Base-by-base conservation (phyloP, 2,888 invertebrate genomes). In the Xestobium rufovillosum region DNA sequence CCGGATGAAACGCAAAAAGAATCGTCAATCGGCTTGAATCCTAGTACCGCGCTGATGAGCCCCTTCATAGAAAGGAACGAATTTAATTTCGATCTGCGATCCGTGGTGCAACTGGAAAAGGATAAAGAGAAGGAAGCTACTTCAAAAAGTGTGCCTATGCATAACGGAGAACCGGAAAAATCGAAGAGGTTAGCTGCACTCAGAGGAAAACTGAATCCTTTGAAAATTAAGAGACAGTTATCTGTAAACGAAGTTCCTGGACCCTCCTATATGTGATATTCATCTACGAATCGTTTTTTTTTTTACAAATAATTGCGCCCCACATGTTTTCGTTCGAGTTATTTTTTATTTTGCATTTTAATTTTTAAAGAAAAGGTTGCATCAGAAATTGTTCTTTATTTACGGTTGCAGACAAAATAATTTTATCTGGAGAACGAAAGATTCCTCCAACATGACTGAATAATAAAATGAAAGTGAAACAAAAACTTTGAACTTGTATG, bases 81-180 rank as follows among this genome's bases (percentile, higher is more conserved):
- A 14, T 55, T 52, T 19, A 51, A 49, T n/a, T 63, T 56, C 36
- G 65, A 66, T 46, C 48, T 66, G 36, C 56, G 60, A 38, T 63
- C 65, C 0, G 59, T 66, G n/a, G 66, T 66, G 16, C 65, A 65
- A 44, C 55, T 65, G 14, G 63, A 65, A 42, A 60, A 57, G n/a
- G 57, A 57, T 30, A 50, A 45, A 39, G 42, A 19, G 23, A 19
- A n/a, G n/a, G 23, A 19, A 6, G 6, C 6, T n/a, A 8, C 23
- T n/a, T 8, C 6, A n/a, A 19, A 8, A n/a, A 6, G n/a, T 6
- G 23, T 8, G 23, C n/a, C 23, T n/a, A 6, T n/a, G 6, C 23
- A n/a, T n/a, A 19, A 6, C 6, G 6, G 6, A 8, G 23, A 19
- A 8, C 6, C n/a, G 6, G 23, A 19, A 6, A 19, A 19, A 19